Evolutionary conservation across 1,140 invertebrate genomes (phyloP).

Genomic region (Cardiocondyla obscurior): DNA sequence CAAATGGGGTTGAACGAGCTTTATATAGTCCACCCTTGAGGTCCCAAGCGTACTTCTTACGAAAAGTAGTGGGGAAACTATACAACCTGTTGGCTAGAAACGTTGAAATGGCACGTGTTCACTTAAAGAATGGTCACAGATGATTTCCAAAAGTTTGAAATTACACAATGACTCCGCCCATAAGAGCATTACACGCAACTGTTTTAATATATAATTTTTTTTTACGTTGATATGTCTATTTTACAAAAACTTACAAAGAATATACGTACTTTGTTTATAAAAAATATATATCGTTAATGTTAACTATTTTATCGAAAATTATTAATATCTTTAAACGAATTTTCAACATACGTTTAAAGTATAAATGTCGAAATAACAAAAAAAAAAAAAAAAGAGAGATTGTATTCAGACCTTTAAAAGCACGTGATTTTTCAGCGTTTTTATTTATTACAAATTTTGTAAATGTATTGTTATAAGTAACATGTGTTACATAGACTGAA

Average conservation of each 20-base stretch:
- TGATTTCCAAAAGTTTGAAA: conserved; percentile 54
- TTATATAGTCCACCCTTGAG: conserved; percentile 75
- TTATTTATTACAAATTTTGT: not conserved
- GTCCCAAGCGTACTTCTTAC: conserved; percentile 39
- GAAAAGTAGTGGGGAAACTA: conserved; percentile 56
- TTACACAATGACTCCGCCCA: not conserved
- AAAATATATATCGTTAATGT: no score
- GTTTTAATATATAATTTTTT: not conserved
- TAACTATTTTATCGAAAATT: no score
- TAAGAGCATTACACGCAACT: not conserved
- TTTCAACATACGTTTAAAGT: no score
- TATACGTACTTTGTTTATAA: no score
- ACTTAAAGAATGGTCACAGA: not conserved
- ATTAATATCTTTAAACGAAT: no score
- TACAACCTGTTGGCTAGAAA: conserved; percentile 47
- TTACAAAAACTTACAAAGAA: not conserved
- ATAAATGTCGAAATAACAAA: no score
- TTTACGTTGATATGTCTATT: not conserved
- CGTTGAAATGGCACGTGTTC: conserved; percentile 61
- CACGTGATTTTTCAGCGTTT: not conserved
- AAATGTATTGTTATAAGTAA: not conserved
- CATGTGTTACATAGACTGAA: not conserved
- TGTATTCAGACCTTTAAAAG: no score
- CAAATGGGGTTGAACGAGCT: conserved; percentile 7
- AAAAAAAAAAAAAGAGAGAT: no score